Evolutionary conservation across 2,888 invertebrate species (phyloP).

Genomic region (Ecliptopera silaceata): DNA sequence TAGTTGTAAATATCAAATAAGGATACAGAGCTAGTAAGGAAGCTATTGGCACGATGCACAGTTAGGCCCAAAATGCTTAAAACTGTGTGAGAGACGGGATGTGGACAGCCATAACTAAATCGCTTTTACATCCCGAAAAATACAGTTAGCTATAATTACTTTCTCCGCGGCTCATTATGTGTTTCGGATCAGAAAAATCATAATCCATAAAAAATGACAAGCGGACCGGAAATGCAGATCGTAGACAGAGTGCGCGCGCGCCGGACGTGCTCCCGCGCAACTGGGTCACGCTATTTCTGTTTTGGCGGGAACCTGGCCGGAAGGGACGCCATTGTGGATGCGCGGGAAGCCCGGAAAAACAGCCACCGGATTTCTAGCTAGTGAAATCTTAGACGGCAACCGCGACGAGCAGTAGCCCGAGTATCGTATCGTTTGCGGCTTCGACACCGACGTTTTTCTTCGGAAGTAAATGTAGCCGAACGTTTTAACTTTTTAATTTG

Average conservation of each 20-base stretch:
- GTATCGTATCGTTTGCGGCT: conserved; percentile 54
- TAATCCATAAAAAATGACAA: conserved; percentile 78
- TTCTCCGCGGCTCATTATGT: conserved; percentile 48
- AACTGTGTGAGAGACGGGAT: conserved; percentile 37
- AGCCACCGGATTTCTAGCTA: conserved; percentile 77
- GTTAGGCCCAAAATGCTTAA: conserved; percentile 25
- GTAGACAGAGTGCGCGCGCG: conserved; percentile 58
- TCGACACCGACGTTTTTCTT: conserved; percentile 56
- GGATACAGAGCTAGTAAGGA: conserved; percentile 34
- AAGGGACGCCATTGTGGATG: conserved; percentile 80
- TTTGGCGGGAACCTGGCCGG: conserved; percentile 83
- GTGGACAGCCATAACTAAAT: conserved; percentile 33
- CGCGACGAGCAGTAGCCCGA: conserved; percentile 56
- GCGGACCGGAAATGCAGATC: conserved; percentile 79
- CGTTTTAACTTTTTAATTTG: conserved; percentile 53
- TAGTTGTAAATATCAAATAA: conserved; percentile 23
- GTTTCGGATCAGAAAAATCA: conserved; percentile 61
- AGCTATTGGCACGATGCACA: conserved; percentile 27
- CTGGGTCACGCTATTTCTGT: conserved; percentile 82
- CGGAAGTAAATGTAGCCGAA: conserved; percentile 64
- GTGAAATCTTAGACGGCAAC: conserved; percentile 71
- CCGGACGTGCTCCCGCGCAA: conserved; percentile 76
- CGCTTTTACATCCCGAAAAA: conserved; percentile 38
- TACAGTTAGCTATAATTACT: conserved; percentile 46
- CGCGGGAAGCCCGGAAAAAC: conserved; percentile 80